These are phyloP conservation scores for Formica selysi DNA, from an alignment of 1,140 invertebrate species.

Conservation along the genomic window DNA sequence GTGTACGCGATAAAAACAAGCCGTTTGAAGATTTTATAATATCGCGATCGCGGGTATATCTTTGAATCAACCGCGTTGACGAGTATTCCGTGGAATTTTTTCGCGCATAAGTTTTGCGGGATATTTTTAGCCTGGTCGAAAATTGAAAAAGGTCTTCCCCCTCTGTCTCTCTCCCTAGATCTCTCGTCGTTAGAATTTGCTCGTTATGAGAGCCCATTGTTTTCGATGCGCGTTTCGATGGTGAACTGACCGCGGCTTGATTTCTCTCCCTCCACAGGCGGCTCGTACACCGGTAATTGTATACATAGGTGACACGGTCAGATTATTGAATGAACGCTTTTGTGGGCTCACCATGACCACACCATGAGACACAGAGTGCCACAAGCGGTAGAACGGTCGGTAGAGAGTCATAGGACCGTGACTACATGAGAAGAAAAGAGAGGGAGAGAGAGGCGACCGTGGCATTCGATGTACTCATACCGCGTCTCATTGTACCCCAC, in stretches of 20 bases:
- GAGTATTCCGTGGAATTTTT: background rate
- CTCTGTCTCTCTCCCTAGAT: background rate
- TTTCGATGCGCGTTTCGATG: constrained; percentile 40
- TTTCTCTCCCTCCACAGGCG: constrained; percentile 38
- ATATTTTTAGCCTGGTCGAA: constrained; percentile 10
- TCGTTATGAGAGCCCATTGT: constrained; percentile 57
- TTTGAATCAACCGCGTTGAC: background rate
- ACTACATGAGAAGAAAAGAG: constrained; percentile 45
- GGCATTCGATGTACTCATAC: constrained; percentile 84
- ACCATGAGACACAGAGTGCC: constrained; percentile 71
- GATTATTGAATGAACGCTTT: constrained; percentile 75
- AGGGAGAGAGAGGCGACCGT: constrained; percentile 67
- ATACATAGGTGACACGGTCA: constrained; percentile 74
- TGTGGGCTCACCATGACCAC: constrained; percentile 68
- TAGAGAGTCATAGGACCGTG: constrained; percentile 74
- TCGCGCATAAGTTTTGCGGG: background rate
- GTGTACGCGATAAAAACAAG: background rate
- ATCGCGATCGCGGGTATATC: background rate
- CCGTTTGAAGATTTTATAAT: background rate
- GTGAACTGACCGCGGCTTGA: constrained; percentile 54
- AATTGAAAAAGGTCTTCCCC: constrained; percentile 7
- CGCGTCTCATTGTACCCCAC: constrained; percentile 85
- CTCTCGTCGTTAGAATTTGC: constrained; percentile 49
- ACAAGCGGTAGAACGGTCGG: constrained; percentile 63
- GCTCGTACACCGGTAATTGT: constrained; percentile 59